Base-by-base conservation (phyloP, 2,797 vertebrate genomes). In the Tympanoctomys barrerae region DNA sequence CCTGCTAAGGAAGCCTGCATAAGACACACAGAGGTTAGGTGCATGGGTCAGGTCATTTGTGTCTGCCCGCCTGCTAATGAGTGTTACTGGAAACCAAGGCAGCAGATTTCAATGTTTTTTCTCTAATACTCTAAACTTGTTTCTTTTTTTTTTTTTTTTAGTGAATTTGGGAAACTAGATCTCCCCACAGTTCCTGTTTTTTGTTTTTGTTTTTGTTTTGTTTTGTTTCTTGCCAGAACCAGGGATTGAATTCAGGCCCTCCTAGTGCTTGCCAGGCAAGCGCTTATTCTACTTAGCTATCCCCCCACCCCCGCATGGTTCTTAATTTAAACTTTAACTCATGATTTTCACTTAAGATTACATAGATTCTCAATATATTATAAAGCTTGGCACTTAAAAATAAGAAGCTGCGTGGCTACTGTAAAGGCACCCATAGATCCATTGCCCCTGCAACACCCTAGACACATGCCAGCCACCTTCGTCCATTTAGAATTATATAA, bases 241-340 rank as follows among this genome's bases (percentile, higher is more conserved):
- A 5, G 42, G 42, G 42, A 42, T 42, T 42, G 42, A 42, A 42
- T 42, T 42, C 42, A 42, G 42, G 42, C 42, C 42, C 42, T 42
- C 42, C 42, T 42, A 0, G 4, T 5, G 5, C 42, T 42, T 42
- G 42, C 42, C 42, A 42, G 42, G 42, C 42, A 42, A 42, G 4
- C 4, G 42, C 42, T 42, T 42, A 42, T 42, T 42, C 42, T 42
- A 42, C 42, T 42, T 42, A 42, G 42, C 42, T 42, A 42, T 42
- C 42, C 5, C 4, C 42, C 42, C 42, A 42, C 42, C 42, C 42
- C 49, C 42, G 70, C 13, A 80, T 31, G 28, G 9, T 54, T 88
- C 77, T 95, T 88, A 73, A 42, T 12, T n/a, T 91, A 59, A 91
- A 75, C 62, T 91, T 77, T 66, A 79, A 61, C 33, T 86, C 42